Evolutionary conservation across 2,888 invertebrate species (phyloP).

Genomic region (Dryocosmus kuriphilus): DNA sequence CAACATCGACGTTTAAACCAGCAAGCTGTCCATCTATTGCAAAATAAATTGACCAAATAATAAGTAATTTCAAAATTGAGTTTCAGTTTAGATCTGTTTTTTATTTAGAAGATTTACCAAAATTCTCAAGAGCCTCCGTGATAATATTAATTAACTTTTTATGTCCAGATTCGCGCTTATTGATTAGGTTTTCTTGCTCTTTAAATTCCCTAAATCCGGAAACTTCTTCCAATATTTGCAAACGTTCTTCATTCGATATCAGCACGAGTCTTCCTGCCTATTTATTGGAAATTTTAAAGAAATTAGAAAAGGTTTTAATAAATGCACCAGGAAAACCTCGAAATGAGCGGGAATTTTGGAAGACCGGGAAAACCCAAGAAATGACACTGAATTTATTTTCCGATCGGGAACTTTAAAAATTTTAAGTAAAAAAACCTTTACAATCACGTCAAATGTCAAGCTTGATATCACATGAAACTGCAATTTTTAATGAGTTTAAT

Average conservation of each 20-base stretch:
- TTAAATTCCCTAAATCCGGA: not conserved
- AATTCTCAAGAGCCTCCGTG: too few relatives aligned
- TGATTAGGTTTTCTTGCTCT: not conserved
- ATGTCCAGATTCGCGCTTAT: not conserved
- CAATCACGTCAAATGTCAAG: too few relatives aligned
- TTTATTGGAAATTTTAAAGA: not conserved
- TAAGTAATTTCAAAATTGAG: too few relatives aligned
- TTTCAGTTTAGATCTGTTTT: not conserved
- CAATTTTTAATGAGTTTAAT: too few relatives aligned
- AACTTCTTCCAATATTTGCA: slow-evolving; percentile 5
- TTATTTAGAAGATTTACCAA: not conserved
- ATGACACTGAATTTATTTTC: too few relatives aligned
- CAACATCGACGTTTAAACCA: not conserved
- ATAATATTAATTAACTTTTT: not conserved
- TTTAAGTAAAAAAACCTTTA: too few relatives aligned
- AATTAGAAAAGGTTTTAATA: not conserved
- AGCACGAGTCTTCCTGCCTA: not conserved
- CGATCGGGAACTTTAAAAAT: too few relatives aligned
- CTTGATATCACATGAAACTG: too few relatives aligned
- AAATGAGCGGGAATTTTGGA: too few relatives aligned
- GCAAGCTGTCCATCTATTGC: not conserved
- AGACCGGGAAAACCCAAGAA: too few relatives aligned
- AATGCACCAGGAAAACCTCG: not conserved
- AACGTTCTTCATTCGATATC: not conserved
- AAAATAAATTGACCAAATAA: not conserved